Base-by-base conservation (phyloP, 2,888 invertebrate species). In the Caenorhabditis sp. region DNA sequence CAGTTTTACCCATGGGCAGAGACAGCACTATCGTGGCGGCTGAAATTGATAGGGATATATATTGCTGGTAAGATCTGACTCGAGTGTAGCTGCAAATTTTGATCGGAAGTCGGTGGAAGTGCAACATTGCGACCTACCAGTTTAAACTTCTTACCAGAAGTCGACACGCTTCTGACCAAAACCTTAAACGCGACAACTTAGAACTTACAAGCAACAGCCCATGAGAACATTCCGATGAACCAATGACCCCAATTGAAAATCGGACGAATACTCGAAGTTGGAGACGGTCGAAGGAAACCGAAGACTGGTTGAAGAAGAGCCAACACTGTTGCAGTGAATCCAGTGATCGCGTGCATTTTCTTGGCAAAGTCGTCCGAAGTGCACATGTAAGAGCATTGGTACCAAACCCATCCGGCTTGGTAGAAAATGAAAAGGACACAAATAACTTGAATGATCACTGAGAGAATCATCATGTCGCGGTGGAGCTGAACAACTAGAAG, bases 331-430 rank as follows among this genome's bases (percentile, higher is more conserved):
- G 88, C 89, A 24, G 80, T 75, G 58, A 81, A 66, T 7, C 83
- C 80, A 35, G 82, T 85, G 24, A 86, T 83, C 12, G 73, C 66
- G 44, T 85, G 83, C 81, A 85, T 87, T 68, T 87, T 87, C 68
- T 83, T 84, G 3, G 83, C 54, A 28, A 85, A 87, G 31, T 84
- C 82, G 66, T 88, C 87, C 1, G 84, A 84, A 22, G 86, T 83
- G 76, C 89, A 89, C 70, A 85, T 85, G 59, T 88, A 89, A 14
- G 87, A 87, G 59, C 89, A 89, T 74, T 89, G 86, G 70, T 86
- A 89, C 89, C 89, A 89, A 26, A 86, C 84, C 89, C 89, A 89
- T 44, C 86, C 85, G 22, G 88, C 86, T 59, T 89, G 89, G 64
- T 86, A 87, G 74, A 88, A 89, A 41, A 89, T 88, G 44, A 85